A percentile compares a stretch with the other conserved stretches of the same genome.
phyloP scores from a whole-genome alignment of 1,140 invertebrate genomes.

The Drosophila sp. region DNA sequence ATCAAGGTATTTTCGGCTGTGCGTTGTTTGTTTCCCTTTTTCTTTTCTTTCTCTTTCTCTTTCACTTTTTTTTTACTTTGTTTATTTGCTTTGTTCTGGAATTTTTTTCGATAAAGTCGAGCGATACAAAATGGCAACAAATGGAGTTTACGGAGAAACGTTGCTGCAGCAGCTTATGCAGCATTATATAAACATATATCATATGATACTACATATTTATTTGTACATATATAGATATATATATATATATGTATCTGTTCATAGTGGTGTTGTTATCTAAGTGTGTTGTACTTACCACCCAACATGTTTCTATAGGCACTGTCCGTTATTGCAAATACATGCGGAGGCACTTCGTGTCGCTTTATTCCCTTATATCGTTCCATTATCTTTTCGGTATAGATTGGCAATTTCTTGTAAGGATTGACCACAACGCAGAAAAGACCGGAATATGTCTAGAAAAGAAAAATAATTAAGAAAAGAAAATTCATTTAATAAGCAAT shows the following conservation, averaged over 20 bases:
- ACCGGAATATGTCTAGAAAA: conserved; percentile 98
- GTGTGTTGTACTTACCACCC: conserved; percentile 91
- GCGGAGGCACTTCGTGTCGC: conserved; percentile 99
- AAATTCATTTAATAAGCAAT: background rate
- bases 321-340: conserved; percentile 99
- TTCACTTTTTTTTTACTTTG: conserved; percentile 10
- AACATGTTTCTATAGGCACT: conserved; percentile 99
- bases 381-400: conserved; percentile 99
- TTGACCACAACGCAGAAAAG: conserved; percentile 99
- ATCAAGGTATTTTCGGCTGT: conserved; percentile 40
- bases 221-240: background rate
- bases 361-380: conserved; percentile 99
- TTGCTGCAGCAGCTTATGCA: conserved; percentile 30
- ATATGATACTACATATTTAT: conserved; percentile 19
- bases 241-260: background rate
- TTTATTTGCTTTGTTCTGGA: conserved; percentile 41
- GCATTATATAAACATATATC: conserved; percentile 22
- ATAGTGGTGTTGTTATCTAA: conserved; percentile 5
- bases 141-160: conserved; percentile 5
- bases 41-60: conserved; percentile 17
- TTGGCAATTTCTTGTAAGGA: conserved; percentile 99
- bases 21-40: conserved; percentile 20
- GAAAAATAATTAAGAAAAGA: conserved; percentile 1
- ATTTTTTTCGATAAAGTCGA: conserved; percentile 56
- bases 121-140: background rate